Percentiles rank a stretch among this genome's conserved stretches.
These are phyloP conservation scores for Syncerus caffer DNA, from an alignment of 2,797 vertebrate genomes.

Conservation along the genomic window DNA sequence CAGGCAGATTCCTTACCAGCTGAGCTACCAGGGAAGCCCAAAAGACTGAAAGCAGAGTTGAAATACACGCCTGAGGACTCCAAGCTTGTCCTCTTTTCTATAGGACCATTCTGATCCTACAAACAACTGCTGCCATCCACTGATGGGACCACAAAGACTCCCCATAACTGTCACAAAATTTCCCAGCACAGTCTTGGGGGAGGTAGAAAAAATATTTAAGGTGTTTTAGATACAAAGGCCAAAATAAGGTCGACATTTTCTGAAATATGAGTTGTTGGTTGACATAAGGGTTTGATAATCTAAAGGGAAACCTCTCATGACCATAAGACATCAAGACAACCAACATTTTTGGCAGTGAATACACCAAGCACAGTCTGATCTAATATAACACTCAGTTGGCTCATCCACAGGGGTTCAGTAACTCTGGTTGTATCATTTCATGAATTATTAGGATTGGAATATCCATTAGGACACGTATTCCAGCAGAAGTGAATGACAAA, in stretches of 20 bases:
- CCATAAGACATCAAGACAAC: not conserved
- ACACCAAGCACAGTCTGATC: not conserved
- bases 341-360: not conserved
- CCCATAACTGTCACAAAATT: not conserved
- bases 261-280: not conserved
- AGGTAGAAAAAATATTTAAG: not conserved
- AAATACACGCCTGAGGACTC: not conserved
- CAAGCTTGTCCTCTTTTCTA: not conserved
- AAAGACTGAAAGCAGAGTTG: not conserved
- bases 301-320: not conserved
- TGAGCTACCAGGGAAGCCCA: not conserved
- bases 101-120: not conserved
- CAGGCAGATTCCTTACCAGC: not conserved
- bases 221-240: not conserved
- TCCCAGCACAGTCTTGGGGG: not conserved
- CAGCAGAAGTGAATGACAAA: not conserved
- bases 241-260: not conserved
- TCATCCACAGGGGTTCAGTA: not conserved
- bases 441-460: not conserved
- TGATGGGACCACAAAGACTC: not conserved
- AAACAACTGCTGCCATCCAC: not conserved
- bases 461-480: not conserved
- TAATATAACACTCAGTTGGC: not conserved
- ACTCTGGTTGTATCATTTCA: not conserved
- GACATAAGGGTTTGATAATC: not conserved